Percentiles rank a stretch among this genome's conserved stretches.
Conservation (phyloP, 2,888 invertebrate genomes). For the Hirtodrosophila cameraria region DNA sequence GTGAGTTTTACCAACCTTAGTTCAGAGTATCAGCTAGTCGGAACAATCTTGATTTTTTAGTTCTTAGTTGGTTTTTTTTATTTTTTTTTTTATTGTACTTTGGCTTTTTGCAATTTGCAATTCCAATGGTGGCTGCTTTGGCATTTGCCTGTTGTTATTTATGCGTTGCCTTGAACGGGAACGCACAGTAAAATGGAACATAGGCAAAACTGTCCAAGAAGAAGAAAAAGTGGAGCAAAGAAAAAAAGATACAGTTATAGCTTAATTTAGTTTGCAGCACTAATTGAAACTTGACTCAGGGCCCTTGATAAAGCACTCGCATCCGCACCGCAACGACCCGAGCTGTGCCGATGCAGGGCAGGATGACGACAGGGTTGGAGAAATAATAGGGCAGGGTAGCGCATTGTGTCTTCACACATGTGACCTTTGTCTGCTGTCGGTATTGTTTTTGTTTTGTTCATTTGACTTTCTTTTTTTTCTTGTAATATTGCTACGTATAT, state of each 20-base stretch:
- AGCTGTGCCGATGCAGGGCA: no score
- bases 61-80: neutral
- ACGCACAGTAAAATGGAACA: constrained; percentile 2
- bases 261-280: constrained; percentile 70
- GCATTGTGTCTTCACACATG: constrained; percentile 58
- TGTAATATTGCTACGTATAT: constrained; percentile 51
- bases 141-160: constrained; percentile 57
- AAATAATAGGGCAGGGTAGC: constrained; percentile 14
- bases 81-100: constrained; percentile 18
- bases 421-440: constrained; percentile 34
- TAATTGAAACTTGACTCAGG: constrained; percentile 67
- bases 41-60: neutral
- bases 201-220: constrained; percentile 14
- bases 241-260: constrained; percentile 45
- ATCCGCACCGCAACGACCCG: no score
- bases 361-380: no score
- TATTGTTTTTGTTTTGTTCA: constrained; percentile 25
- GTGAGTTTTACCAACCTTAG: no score
- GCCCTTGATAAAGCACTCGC: constrained; percentile 22
- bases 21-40: neutral
- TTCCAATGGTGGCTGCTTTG: constrained; percentile 37
- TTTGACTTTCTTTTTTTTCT: constrained; percentile 31
- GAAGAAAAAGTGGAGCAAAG: neutral
- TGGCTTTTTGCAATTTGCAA: constrained; percentile 47
- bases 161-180: constrained; percentile 45